A percentile compares a stretch with the other conserved stretches of the same genome.
These are phyloP conservation scores for Stichodactyla mertensii DNA, from an alignment of 64 coral and sea anemone genomes.

Conservation along the genomic window DNA sequence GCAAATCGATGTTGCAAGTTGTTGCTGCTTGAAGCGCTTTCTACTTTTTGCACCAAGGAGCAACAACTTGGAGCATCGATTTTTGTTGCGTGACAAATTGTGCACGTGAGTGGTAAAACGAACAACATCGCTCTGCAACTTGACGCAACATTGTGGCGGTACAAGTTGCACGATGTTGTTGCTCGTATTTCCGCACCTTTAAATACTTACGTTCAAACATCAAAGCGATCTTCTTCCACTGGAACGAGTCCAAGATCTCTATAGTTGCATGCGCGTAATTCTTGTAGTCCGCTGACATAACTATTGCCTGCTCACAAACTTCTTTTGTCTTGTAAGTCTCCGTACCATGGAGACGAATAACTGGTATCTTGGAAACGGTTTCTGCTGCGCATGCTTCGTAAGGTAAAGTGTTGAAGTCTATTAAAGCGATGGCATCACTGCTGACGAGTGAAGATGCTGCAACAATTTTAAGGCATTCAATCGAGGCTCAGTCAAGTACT, in stretches of 20 bases:
- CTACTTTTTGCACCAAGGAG: too few relatives aligned
- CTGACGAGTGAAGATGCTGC: neutral
- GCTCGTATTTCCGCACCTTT: too few relatives aligned
- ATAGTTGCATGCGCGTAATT: conserved; percentile 19
- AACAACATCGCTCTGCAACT: too few relatives aligned
- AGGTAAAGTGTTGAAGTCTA: neutral
- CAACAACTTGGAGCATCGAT: too few relatives aligned
- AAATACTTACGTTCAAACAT: conserved; percentile 19
- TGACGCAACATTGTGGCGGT: too few relatives aligned
- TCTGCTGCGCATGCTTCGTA: neutral
- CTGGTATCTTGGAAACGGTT: conserved; percentile 12
- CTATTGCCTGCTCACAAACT: neutral
- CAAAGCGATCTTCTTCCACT: conserved; percentile 26
- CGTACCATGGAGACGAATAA: conserved; percentile 26
- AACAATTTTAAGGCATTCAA: neutral
- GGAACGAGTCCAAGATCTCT: conserved; percentile 24
- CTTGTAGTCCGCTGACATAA: conserved; percentile 28
- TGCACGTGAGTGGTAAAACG: too few relatives aligned
- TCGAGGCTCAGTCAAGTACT: too few relatives aligned
- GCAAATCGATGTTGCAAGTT: too few relatives aligned
- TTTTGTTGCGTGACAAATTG: too few relatives aligned
- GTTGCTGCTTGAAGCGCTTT: too few relatives aligned
- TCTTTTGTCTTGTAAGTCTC: neutral
- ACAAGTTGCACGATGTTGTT: too few relatives aligned
- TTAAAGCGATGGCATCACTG: neutral